phyloP scores from a whole-genome alignment of 2,797 vertebrate genomes.

The Myotis planiceps region DNA sequence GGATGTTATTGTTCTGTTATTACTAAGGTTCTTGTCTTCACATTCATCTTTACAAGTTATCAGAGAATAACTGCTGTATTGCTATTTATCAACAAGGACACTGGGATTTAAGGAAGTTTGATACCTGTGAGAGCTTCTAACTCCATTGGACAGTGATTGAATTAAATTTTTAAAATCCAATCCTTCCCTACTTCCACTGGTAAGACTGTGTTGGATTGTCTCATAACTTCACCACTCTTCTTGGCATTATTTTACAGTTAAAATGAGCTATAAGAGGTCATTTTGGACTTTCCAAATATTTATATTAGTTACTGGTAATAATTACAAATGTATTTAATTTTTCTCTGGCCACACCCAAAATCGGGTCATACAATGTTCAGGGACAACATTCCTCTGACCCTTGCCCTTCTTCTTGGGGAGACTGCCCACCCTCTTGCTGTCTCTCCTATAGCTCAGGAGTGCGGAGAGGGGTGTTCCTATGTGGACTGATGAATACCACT shows the following conservation, averaged over 20 bases:
- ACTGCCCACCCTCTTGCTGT: not conserved
- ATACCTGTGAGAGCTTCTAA: not conserved
- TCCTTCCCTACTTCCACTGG: not conserved
- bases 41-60: not conserved
- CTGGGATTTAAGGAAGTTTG: not conserved
- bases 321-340: not conserved
- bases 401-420: not conserved
- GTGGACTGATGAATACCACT: not conserved
- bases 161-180: not conserved
- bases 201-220: not conserved
- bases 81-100: not conserved
- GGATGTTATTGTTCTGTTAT: not conserved
- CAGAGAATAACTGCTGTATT: not conserved
- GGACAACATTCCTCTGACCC: not conserved
- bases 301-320: not conserved
- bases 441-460: not conserved
- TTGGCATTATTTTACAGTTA: not conserved
- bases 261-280: not conserved
- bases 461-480: not conserved
- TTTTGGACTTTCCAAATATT: not conserved
- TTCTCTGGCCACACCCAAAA: not conserved
- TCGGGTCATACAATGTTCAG: not conserved
- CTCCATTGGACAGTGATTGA: not conserved
- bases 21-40: not conserved
- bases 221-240: not conserved